These are phyloP conservation scores for Aldabrachelys gigantea DNA, from an alignment of 2,113 vertebrate genomes.

Conservation along the genomic window DNA sequence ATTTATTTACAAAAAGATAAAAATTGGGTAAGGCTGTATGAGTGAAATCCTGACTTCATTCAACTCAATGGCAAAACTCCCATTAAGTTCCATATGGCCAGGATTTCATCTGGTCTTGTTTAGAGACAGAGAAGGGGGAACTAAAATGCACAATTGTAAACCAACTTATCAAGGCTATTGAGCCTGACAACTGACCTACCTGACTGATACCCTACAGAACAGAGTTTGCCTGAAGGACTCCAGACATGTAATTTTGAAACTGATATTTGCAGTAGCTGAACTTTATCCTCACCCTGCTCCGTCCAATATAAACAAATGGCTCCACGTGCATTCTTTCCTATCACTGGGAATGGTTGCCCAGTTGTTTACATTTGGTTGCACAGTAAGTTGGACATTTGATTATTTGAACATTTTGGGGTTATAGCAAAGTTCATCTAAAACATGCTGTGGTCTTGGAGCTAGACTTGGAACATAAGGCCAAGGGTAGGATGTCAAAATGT, in stretches of 20 bases:
- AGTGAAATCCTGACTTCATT: neutral
- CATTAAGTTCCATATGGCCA: neutral
- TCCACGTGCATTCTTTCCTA: neutral
- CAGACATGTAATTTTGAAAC: neutral
- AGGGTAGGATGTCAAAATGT: neutral
- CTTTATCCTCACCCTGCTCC: neutral
- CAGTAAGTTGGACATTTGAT: neutral
- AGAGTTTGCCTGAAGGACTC: neutral
- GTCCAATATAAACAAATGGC: neutral
- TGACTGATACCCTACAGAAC: neutral
- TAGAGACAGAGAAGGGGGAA: neutral
- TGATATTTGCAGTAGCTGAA: neutral
- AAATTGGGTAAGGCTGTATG: neutral
- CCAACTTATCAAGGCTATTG: neutral
- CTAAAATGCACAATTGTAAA: neutral
- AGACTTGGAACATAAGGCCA: neutral
- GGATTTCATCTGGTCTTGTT: neutral
- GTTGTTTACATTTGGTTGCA: neutral
- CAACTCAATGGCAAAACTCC: neutral
- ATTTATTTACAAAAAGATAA: neutral
- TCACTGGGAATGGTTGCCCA: neutral
- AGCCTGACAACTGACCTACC: neutral
- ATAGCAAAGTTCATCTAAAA: neutral
- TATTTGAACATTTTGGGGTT: neutral
- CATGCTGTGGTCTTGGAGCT: rapidly evolving